These are phyloP conservation scores for Antennarius striatus DNA, from an alignment of 2,113 vertebrate genomes.

Conservation along the genomic window DNA sequence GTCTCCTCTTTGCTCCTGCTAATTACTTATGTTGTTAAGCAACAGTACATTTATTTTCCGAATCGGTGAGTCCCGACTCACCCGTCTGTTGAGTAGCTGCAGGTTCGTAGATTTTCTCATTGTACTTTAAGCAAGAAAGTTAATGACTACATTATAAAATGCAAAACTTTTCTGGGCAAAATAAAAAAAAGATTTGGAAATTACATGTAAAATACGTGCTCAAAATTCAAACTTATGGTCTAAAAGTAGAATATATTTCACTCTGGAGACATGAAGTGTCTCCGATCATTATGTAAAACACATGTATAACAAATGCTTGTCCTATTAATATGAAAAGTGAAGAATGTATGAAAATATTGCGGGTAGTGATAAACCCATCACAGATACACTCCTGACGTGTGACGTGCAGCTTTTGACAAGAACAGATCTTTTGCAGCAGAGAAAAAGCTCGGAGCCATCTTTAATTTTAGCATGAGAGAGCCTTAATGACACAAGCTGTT, in stretches of 20 bases:
- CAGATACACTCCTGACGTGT: conserved; percentile 26
- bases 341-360: neutral
- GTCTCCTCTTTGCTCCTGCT: conserved; percentile 2
- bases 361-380: conserved; percentile 8
- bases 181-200: no score
- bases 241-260: no score
- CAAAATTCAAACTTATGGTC: no score
- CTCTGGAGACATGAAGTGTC: neutral
- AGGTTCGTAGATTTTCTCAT: neutral
- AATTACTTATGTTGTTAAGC: conserved; percentile 41
- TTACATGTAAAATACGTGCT: no score
- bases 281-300: neutral
- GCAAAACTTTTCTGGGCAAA: no score
- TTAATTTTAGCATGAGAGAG: conserved; percentile 59
- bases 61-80: neutral
- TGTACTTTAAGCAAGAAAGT: neutral
- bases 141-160: no score
- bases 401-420: conserved; percentile 27
- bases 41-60: conserved; percentile 7
- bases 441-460: conserved; percentile 54
- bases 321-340: conserved; percentile 7
- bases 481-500: conserved; percentile 66
- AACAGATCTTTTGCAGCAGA: conserved; percentile 24
- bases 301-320: neutral
- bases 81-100: no score